Evolutionary conservation across 1,140 invertebrate species (phyloP).

Genomic region (Trichonephila clavata): DNA sequence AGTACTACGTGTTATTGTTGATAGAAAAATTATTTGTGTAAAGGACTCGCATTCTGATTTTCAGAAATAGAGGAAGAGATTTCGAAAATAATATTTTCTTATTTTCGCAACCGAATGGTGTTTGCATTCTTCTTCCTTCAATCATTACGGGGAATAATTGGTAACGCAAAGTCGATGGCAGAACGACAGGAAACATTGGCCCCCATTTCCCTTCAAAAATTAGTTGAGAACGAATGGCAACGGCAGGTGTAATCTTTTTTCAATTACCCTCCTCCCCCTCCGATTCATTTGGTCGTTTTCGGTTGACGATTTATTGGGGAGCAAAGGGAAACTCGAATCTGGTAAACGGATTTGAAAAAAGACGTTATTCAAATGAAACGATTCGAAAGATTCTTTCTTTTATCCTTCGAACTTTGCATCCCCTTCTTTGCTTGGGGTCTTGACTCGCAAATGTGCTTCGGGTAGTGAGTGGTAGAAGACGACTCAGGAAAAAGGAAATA

Average conservation of each 20-base stretch:
- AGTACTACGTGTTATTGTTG: no score
- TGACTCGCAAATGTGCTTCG: constrained; percentile 24
- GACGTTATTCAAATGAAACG: constrained; percentile 56
- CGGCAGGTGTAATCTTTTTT: constrained; percentile 61
- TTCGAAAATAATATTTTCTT: no score
- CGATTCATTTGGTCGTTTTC: neutral
- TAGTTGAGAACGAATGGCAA: neutral
- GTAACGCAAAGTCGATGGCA: constrained; percentile 26
- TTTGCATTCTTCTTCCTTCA: neutral
- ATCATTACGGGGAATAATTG: constrained; percentile 24
- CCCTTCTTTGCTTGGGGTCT: neutral
- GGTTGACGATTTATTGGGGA: constrained; percentile 42
- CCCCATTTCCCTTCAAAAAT: constrained; percentile 60
- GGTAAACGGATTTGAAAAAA: constrained; percentile 57
- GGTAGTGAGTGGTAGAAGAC: neutral
- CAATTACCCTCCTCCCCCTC: constrained; percentile 11
- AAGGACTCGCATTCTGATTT: neutral
- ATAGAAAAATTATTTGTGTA: no score
- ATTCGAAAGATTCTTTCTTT: constrained; percentile 29
- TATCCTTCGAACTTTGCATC: neutral
- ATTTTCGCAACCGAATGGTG: neutral
- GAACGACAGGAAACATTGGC: constrained; percentile 41
- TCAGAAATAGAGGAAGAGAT: neutral
- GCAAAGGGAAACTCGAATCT: constrained; percentile 16
- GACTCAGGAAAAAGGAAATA: constrained; percentile 24